Base-by-base conservation (phyloP, 2,797 vertebrate species). In the Esox masquinongy region DNA sequence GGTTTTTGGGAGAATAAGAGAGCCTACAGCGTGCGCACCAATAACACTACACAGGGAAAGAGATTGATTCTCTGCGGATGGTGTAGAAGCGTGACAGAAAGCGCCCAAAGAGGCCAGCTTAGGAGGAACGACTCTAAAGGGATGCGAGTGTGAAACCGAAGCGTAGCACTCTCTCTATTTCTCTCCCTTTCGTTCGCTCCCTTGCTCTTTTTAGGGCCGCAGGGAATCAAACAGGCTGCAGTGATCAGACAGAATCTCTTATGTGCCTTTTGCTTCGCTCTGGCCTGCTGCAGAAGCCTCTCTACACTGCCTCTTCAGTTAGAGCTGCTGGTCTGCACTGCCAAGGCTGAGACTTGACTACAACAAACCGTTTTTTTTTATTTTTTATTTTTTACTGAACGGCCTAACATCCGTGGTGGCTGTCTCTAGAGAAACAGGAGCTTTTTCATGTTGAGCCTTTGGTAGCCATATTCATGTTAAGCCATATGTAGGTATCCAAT, bases 1-100 rank as follows among this genome's bases (percentile, higher is more conserved):
- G 73, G 67, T 74, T 72, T 75, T 53, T 82, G 82, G 90, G 87
- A 90, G 86, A 24, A 85, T 77, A 59, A 80, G 85, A 70, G 84
- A 83, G 83, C 82, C 74, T 83, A 81, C 74, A 86, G 85, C 86
- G 84, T 77, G 75, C 49, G 75, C 79, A 81, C 75, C 80, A 80
- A 87, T 84, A 92, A 88, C 84, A 77, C 87, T 91, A 84, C 86
- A 90, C 84, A 86, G 88, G 89, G 90, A 83, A 81, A 77, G 79
- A 81, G 85, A 93, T 93, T 90, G 93, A 94, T 94, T 94, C 91
- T 91, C 89, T 91, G 89, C 39, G 89, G 89, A 85, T 82, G 82
- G 88, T 80, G 79, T 82, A 91, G 82, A 83, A 89, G 91, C 85
- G 87, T 91, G 91, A 91, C 91, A 92, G 90, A 86, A 91, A 86